Evolutionary conservation across 2,888 invertebrate genomes (phyloP), one percentile per base, ranked within the genome.

Genomic region (Iselma pallidipennis): DNA sequence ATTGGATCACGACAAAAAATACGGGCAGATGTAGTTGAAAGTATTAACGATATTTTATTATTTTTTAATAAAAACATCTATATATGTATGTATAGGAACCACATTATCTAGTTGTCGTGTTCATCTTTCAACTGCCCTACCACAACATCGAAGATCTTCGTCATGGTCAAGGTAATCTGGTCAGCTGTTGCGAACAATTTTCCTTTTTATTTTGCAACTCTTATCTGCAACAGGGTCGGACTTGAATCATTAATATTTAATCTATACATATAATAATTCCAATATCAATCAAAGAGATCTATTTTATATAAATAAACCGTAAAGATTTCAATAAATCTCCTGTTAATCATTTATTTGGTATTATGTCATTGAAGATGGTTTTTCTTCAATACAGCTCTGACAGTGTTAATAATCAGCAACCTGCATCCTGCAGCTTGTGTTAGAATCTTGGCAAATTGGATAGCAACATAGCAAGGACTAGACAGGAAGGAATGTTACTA

Each of bases 91-190:
- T 45, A 12, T 21, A 45, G 45, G 45, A 45, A 45, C 45, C 45
- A 23, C 28, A 45, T 2, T 21, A 23, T 45, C 21, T 45, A 54
- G 59, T 56, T 57, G 56, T 56, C 50, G 45, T 64, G 55, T 49
- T 64, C 49, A 50, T 62, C 62, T 64, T 57, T 61, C 58, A 57
- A 58, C 62, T 67, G 60, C 55, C 64, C 68, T 68, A 68, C 65
- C 68, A 55, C 68, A 68, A 68, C 59, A 61, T 42, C 57, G 57
- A 57, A 57, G 53, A 59, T 59, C 57, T 65, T 63, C 25, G 53
- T 61, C 70, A 68, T 68, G 70, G 70, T 70, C 70, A 70, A 67
- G 70, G 68, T 31, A 42, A 67, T 60, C 65, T 59, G 68, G 62
- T 68, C 67, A 68, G 65, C 68, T 70, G 70, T 63, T 66, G 61